These are phyloP conservation scores for Coreoperca whiteheadi DNA, from an alignment of 2,113 vertebrate species.

Conservation along the genomic window DNA sequence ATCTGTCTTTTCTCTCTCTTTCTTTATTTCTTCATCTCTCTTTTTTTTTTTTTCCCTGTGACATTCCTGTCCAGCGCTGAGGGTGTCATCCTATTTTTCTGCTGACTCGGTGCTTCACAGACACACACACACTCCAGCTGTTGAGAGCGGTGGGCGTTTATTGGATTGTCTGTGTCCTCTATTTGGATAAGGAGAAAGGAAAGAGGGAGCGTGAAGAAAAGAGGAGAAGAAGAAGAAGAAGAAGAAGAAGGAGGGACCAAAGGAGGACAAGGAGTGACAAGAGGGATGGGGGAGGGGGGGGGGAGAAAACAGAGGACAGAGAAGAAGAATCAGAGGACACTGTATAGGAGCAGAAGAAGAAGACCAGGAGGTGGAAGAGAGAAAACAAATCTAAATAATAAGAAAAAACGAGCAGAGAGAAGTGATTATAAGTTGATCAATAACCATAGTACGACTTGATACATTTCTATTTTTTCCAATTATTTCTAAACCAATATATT, in stretches of 20 bases:
- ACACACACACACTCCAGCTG: slow-evolving; percentile 75
- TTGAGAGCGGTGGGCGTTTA: slow-evolving; percentile 74
- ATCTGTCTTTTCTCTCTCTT: slow-evolving; percentile 51
- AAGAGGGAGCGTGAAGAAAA: slow-evolving; percentile 26
- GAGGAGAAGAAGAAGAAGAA: neutral
- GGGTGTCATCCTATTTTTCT: slow-evolving; percentile 80
- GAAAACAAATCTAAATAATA: neutral
- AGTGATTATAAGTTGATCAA: neutral
- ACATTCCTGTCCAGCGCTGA: slow-evolving; percentile 78
- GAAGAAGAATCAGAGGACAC: slow-evolving; percentile 14
- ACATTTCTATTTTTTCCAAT: neutral
- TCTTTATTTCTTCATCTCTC: slow-evolving; percentile 39
- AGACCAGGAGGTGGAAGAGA: neutral
- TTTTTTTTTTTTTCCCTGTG: slow-evolving; percentile 58
- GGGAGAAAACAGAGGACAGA: neutral
- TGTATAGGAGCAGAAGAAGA: neutral
- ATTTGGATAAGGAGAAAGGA: slow-evolving; percentile 76
- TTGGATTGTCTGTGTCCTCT: slow-evolving; percentile 83
- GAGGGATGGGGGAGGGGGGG: neutral
- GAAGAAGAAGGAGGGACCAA: slow-evolving; percentile 21
- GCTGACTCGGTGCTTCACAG: slow-evolving; percentile 70
- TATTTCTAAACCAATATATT: too few species aligned
- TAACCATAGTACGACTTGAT: neutral
- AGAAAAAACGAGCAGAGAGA: neutral
- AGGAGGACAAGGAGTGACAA: slow-evolving; percentile 31